These are phyloP conservation scores for Thaumatotibia leucotreta DNA, from an alignment of 1,140 invertebrate species.

Conservation along the genomic window DNA sequence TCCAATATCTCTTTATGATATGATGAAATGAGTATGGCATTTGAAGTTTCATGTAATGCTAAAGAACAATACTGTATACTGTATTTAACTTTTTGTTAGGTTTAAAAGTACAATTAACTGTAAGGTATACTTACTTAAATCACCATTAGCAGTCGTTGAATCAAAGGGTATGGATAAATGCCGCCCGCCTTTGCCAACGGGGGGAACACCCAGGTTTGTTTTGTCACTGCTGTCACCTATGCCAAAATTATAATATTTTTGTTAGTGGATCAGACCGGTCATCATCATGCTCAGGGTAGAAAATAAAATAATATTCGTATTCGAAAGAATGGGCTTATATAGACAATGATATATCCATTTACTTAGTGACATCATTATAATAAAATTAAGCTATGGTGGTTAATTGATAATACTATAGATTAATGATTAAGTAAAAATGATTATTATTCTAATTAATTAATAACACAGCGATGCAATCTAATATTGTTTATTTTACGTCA, in stretches of 20 bases:
- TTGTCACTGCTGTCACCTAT: conserved; percentile 58
- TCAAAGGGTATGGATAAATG: conserved; percentile 66
- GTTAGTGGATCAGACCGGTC: not conserved
- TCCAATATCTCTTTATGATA: too few species aligned
- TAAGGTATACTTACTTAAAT: conserved; percentile 53
- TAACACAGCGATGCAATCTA: too few species aligned
- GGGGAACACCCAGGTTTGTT: conserved; percentile 42
- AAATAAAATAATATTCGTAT: not conserved
- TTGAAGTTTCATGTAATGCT: not conserved
- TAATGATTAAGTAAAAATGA: too few species aligned
- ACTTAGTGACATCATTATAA: too few species aligned
- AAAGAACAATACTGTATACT: not conserved
- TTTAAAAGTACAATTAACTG: conserved; percentile 17
- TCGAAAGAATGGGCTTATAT: too few species aligned
- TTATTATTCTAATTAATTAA: too few species aligned
- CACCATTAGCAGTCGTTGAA: conserved; percentile 57
- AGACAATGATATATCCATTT: too few species aligned
- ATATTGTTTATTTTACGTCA: too few species aligned
- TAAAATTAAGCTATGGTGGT: too few species aligned
- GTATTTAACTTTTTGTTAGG: not conserved
- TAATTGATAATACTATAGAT: too few species aligned
- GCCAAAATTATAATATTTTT: conserved; percentile 27
- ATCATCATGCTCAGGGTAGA: too few species aligned
- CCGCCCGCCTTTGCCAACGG: conserved; percentile 52
- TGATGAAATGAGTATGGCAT: not conserved